phyloP scores from a whole-genome alignment of 1,140 invertebrate species.

The Venustaconcha ellipsiformis region DNA sequence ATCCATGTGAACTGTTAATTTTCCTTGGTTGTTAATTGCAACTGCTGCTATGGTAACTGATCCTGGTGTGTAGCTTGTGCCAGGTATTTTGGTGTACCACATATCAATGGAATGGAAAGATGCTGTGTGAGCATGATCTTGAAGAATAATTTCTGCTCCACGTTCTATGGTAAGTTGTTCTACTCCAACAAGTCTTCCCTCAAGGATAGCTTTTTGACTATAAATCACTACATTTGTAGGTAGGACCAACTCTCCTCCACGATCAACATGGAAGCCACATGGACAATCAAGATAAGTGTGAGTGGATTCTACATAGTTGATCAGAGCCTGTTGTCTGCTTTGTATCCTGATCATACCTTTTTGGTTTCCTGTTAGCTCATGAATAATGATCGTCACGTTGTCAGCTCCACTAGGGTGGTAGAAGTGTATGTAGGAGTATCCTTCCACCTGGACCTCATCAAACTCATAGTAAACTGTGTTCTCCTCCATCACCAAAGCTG shows the following conservation, averaged over 20 bases:
- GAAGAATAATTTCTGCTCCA: slow-evolving; percentile 41
- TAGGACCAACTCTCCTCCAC: slow-evolving; percentile 50
- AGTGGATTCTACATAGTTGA: slow-evolving; percentile 56
- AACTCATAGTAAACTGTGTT: slow-evolving; percentile 54
- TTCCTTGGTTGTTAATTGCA: slow-evolving; percentile 44
- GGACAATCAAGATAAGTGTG: slow-evolving; percentile 57
- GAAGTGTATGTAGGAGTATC: slow-evolving; percentile 56
- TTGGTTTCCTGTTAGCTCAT: slow-evolving; percentile 57
- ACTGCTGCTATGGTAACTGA: slow-evolving; percentile 35
- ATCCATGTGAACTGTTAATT: slow-evolving; percentile 37
- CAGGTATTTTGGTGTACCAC: neutral
- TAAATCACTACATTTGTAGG: slow-evolving; percentile 46
- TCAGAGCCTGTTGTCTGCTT: slow-evolving; percentile 42
- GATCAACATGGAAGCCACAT: slow-evolving; percentile 57
- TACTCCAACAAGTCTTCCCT: slow-evolving; percentile 52
- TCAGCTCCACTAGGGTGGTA: slow-evolving; percentile 46
- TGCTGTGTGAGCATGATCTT: slow-evolving; percentile 37
- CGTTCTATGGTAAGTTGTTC: slow-evolving; percentile 50
- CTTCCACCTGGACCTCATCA: slow-evolving; percentile 56
- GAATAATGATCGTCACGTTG: slow-evolving; percentile 51
- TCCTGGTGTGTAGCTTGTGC: slow-evolving; percentile 38
- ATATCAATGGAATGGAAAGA: slow-evolving; percentile 24
- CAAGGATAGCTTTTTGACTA: slow-evolving; percentile 44
- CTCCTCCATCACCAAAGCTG: slow-evolving; percentile 55
- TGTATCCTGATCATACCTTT: slow-evolving; percentile 51